Conservation (phyloP, 2,113 vertebrate genomes). For the Hemichromis elongatus region DNA sequence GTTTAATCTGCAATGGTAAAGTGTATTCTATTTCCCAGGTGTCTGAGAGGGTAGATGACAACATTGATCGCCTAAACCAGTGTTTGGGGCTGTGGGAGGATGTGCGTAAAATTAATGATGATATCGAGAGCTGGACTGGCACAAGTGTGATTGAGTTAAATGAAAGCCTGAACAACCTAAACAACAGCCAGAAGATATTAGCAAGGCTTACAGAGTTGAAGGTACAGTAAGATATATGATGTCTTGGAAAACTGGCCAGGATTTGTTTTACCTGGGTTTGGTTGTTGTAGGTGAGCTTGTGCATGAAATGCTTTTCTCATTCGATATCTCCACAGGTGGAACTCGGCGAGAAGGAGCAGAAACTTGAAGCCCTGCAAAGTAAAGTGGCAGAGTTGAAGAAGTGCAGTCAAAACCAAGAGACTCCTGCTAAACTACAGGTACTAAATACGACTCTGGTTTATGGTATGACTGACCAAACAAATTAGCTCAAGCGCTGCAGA, state of each 20-base stretch:
- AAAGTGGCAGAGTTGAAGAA: constrained; percentile 85
- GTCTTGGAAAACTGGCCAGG: background rate
- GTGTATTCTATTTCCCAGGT: constrained; percentile 62
- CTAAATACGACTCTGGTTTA: background rate
- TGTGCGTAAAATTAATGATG: constrained; percentile 78
- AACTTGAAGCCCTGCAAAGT: constrained; percentile 77
- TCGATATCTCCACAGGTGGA: constrained; percentile 73
- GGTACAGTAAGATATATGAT: constrained; percentile 62
- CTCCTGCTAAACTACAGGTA: constrained; percentile 88
- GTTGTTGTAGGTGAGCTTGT: background rate
- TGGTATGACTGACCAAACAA: background rate
- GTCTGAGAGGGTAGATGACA: constrained; percentile 86
- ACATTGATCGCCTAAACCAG: constrained; percentile 77
- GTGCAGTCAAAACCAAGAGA: constrained; percentile 76
- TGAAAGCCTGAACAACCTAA: constrained; percentile 81
- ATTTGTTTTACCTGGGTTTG: background rate
- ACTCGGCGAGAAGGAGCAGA: constrained; percentile 78
- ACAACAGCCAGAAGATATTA: constrained; percentile 77
- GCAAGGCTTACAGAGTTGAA: constrained; percentile 78
- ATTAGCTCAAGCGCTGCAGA: background rate
- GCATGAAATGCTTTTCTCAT: background rate
- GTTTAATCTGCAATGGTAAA: background rate
- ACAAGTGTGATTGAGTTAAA: constrained; percentile 79
- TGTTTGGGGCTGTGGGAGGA: constrained; percentile 84
- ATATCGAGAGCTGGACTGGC: constrained; percentile 86